Percentiles rank a stretch among this genome's conserved stretches.
Conservation (phyloP, 2,797 vertebrate genomes). For the Champsocephalus esox region DNA sequence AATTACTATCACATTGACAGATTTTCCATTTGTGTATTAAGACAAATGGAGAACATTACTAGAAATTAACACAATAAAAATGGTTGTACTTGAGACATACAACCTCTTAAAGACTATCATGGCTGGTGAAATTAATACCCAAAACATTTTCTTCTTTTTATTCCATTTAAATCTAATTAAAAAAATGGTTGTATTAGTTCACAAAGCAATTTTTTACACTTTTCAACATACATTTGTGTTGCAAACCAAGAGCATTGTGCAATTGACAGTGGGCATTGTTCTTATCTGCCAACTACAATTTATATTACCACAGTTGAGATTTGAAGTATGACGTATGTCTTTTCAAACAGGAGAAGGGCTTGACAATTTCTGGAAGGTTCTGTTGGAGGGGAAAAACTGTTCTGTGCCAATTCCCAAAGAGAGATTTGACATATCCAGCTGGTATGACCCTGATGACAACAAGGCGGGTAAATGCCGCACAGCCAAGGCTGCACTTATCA, state of each 20-base stretch:
- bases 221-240: not conserved
- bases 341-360: constrained; percentile 78
- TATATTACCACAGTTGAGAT: not conserved
- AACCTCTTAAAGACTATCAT: not conserved
- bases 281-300: not conserved
- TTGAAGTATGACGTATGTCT: not conserved
- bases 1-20: not conserved
- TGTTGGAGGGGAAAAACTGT: constrained; percentile 87
- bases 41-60: not conserved
- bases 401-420: constrained; percentile 82
- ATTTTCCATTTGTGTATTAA: not conserved
- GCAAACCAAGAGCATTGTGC: not conserved
- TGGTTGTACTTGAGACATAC: not conserved
- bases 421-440: constrained; percentile 81
- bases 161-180: too few relatives aligned
- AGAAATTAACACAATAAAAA: not conserved
- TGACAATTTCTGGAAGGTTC: constrained; percentile 85
- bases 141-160: too few relatives aligned
- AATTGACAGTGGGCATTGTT: not conserved
- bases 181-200: not conserved
- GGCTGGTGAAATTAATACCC: not conserved
- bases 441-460: constrained; percentile 85
- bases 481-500: constrained; percentile 82
- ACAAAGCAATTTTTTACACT: not conserved
- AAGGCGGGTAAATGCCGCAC: constrained; percentile 86